Evolutionary conservation across 2,888 invertebrate genomes (phyloP).

Genomic region (Nymphalis polychloros): DNA sequence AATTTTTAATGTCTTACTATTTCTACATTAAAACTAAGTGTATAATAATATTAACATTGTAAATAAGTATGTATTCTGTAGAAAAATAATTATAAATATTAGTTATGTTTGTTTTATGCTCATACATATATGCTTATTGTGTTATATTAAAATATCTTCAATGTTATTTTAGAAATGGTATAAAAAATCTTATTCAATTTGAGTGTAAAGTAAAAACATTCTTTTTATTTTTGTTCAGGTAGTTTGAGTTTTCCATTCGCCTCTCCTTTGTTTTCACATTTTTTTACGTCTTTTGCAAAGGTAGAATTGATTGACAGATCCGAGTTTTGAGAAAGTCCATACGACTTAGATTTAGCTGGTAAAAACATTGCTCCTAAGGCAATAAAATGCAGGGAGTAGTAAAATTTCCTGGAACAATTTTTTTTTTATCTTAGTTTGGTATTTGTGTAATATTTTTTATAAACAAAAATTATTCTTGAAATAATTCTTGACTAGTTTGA

Average conservation of each 20-base stretch:
- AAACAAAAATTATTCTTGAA: not conserved
- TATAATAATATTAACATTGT: not conserved
- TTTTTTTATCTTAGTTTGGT: no score
- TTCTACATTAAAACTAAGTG: not conserved
- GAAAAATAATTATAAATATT: slow-evolving; percentile 4
- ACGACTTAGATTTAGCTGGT: slow-evolving; percentile 51
- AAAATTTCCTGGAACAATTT: slow-evolving; percentile 78
- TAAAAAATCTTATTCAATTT: not conserved
- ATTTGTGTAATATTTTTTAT: no score
- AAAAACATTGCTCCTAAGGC: slow-evolving; percentile 72
- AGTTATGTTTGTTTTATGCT: not conserved
- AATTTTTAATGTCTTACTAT: not conserved
- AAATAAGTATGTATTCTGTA: slow-evolving; percentile 2
- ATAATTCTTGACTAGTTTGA: not conserved
- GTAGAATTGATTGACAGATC: slow-evolving; percentile 50
- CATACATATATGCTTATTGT: slow-evolving; percentile 7
- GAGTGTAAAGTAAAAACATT: no score
- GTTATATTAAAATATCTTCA: slow-evolving; percentile 2
- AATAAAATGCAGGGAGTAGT: slow-evolving; percentile 76
- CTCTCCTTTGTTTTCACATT: slow-evolving; percentile 49
- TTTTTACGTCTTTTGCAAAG: slow-evolving; percentile 40
- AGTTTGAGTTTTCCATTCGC: slow-evolving; percentile 58
- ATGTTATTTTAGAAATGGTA: not conserved
- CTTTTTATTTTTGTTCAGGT: slow-evolving; percentile 18
- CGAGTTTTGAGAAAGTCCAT: slow-evolving; percentile 32